These are phyloP conservation scores for Menura novaehollandiae DNA, from an alignment of 2,113 vertebrate genomes.

Conservation along the genomic window DNA sequence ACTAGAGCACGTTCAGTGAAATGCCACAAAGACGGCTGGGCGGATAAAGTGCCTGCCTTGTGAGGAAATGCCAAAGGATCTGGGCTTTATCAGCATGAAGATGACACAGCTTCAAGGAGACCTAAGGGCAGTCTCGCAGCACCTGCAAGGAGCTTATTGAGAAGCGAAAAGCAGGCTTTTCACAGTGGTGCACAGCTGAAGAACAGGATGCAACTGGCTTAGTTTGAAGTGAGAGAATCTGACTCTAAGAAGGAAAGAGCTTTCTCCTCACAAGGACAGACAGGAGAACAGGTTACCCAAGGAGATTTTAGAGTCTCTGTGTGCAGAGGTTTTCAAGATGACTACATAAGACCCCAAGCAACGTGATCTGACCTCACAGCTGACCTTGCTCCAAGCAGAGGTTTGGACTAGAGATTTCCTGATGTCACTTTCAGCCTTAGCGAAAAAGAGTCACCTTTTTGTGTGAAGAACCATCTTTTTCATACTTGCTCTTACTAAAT, in stretches of 20 bases:
- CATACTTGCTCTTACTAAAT: not conserved
- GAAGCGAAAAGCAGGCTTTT: not conserved
- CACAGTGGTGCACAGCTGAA: not conserved
- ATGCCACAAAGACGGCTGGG: not conserved
- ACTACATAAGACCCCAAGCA: not conserved
- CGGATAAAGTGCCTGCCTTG: not conserved
- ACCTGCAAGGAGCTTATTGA: not conserved
- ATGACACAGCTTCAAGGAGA: not conserved
- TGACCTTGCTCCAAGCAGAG: not conserved
- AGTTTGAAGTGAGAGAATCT: not conserved
- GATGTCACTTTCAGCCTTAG: not conserved
- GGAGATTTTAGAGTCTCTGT: not conserved
- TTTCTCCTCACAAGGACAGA: not conserved
- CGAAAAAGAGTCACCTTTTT: not conserved
- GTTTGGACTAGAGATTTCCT: not conserved
- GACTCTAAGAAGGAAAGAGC: not conserved
- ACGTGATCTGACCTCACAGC: not conserved
- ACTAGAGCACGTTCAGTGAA: not conserved
- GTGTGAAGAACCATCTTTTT: not conserved
- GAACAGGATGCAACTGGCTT: not conserved
- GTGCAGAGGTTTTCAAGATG: not conserved
- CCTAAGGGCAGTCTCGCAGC: not conserved
- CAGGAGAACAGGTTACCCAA: not conserved
- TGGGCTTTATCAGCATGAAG: not conserved
- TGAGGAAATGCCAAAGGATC: not conserved